Percentiles rank a stretch among this genome's conserved stretches.
These are phyloP conservation scores for Pachypanchax playfairii DNA, from an alignment of 2,113 vertebrate genomes.

Conservation along the genomic window DNA sequence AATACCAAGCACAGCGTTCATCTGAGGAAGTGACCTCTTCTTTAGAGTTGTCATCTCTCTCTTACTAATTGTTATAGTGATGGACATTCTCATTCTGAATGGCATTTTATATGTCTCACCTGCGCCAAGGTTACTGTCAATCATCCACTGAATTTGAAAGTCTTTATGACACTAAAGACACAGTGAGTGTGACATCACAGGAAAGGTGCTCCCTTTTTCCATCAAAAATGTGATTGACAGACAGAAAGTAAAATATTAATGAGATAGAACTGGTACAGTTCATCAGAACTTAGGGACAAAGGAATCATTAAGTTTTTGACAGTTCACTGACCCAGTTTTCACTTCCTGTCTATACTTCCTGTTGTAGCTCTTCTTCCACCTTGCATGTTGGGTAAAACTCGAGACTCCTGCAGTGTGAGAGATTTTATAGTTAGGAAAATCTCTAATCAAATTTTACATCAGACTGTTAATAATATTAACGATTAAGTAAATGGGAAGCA, in stretches of 20 bases:
- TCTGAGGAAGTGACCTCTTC: slow-evolving; percentile 46
- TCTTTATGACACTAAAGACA: slow-evolving; percentile 55
- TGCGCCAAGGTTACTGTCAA: slow-evolving; percentile 63
- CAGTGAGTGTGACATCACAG: slow-evolving; percentile 38
- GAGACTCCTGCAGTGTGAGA: not conserved
- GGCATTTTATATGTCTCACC: slow-evolving; percentile 46
- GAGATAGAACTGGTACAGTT: slow-evolving; percentile 29
- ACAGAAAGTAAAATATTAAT: slow-evolving; percentile 63
- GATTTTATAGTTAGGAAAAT: not conserved
- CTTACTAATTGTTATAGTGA: slow-evolving; percentile 52
- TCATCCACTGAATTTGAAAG: slow-evolving; percentile 42
- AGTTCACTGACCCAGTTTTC: slow-evolving; percentile 19
- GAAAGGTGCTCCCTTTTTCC: slow-evolving; percentile 40
- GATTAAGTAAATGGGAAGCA: too few species aligned
- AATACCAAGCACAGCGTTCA: slow-evolving; percentile 22
- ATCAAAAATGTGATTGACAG: slow-evolving; percentile 59
- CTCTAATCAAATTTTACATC: too few species aligned
- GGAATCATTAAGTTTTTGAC: slow-evolving; percentile 8
- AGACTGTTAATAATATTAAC: too few species aligned
- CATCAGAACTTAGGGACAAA: slow-evolving; percentile 3
- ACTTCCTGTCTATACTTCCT: not conserved
- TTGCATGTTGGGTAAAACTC: not conserved
- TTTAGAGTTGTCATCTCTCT: slow-evolving; percentile 45
- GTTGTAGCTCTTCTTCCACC: not conserved
- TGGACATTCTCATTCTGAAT: slow-evolving; percentile 55